Base-by-base conservation (phyloP, 2,888 invertebrate species). In the Drepana falcataria region DNA sequence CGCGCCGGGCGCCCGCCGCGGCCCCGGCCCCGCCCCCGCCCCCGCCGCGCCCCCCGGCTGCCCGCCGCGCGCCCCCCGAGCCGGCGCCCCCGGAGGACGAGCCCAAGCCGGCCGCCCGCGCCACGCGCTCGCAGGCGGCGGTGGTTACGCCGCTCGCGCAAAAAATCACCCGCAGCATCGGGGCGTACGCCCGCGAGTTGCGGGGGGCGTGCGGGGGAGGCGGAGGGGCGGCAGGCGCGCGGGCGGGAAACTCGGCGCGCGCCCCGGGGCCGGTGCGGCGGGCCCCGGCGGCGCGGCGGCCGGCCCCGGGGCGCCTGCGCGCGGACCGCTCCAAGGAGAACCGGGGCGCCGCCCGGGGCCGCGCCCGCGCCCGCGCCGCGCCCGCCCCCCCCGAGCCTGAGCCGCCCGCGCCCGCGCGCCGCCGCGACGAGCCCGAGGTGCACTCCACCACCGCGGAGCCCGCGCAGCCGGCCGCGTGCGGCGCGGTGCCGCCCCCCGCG, bases 301-400 rank as follows among this genome's bases (percentile, higher is more conserved):
- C 65, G 70, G 70, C 52, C 53, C 53, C 65, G 64, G 62, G 63
- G 59, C 70, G 69, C 56, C 56, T 53, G 53, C 57, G 69, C 67
- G 73, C 73, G 61, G 79, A 75, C 71, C 83, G 86, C 78, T 85
- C 81, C 73, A 88, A 89, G 83, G 90, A 90, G 86, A 89, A 90
- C 79, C 81, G 75, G 75, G 81, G 80, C 75, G 80, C 69, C 76
- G 79, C 72, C 68, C 71, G 75, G 71, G 76, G 77, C 65, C 75
- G 80, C 74, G 81, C 70, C 56, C 79, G 80, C 79, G 77, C 66
- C 65, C 77, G 73, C 78, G 76, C 66, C 78, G 78, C 65, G 47
- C 71, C 70, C 75, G 75, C 72, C 60, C 68, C 63, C 53, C 58
- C 67, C 61, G 56, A 68, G 68, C 68, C 61, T 62, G 66, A 60